A percentile compares a stretch with the other conserved stretches of the same genome.
phyloP scores from a whole-genome alignment of 2,888 invertebrate species.

The Drosophila fungiperda region DNA sequence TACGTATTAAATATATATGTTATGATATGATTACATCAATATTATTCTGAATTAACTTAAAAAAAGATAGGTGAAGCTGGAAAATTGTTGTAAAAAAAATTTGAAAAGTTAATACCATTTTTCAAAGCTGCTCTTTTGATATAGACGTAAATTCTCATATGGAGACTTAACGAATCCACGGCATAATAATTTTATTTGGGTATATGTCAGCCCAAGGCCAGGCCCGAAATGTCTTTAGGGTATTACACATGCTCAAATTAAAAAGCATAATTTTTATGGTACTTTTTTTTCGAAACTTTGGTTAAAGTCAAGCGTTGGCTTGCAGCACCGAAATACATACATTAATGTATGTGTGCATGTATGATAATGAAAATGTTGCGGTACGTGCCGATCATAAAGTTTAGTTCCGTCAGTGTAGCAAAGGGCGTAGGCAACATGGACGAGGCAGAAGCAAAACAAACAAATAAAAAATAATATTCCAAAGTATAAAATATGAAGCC shows the following conservation, averaged over 20 bases:
- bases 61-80: background rate
- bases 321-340: conserved; percentile 19
- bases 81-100: background rate
- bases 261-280: conserved; percentile 40
- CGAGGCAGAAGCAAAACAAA: conserved; percentile 48
- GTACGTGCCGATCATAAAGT: conserved; percentile 78
- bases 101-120: background rate
- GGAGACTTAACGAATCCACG: background rate
- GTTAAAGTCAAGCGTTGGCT: conserved; percentile 41
- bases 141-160: conserved; percentile 6
- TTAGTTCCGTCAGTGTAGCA: conserved; percentile 63
- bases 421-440: conserved; percentile 14
- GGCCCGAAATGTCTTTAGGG: conserved; percentile 27
- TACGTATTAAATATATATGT: too few species aligned
- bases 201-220: background rate
- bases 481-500: conserved; percentile 66
- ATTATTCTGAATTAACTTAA: background rate
- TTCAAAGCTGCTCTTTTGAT: background rate
- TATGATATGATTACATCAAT: background rate
- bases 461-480: conserved; percentile 75
- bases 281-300: conserved; percentile 6
- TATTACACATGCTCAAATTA: conserved; percentile 43
- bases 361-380: conserved; percentile 38
- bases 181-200: conserved; percentile 11
- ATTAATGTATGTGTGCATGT: conserved; percentile 19